Base-by-base conservation (phyloP, 2,113 vertebrate species). In the Nesoenas mayeri region DNA sequence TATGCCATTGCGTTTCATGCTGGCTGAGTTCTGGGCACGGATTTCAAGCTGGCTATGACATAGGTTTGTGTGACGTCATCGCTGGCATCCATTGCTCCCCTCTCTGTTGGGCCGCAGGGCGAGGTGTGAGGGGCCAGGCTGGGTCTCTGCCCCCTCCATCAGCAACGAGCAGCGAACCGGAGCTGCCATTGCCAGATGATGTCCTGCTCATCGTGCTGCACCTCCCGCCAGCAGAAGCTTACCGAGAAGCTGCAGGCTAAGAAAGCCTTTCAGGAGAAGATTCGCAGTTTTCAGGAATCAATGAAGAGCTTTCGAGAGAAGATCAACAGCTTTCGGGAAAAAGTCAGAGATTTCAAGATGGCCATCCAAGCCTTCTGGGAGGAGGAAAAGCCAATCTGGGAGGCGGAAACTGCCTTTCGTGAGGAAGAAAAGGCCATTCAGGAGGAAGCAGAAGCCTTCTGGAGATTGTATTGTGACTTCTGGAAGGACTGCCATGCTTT, bases 401-500 rank as follows among this genome's bases (percentile, higher is more conserved):
- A 97, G 71, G 86, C 92, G 24, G 64, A 96, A 79, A 74, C 79
- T 71, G 72, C n/a, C 36, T 97, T 96, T 88, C n/a, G 8, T 54
- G 47, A 75, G 48, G 57, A 95, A 61, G 95, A 97, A 71, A 93
- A 91, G 32, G 14, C 34, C 31, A 90, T 97, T 83, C 82, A 89
- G 81, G 95, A 97, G 78, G 86, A 88, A 74, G 89, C 82, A 73
- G 91, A 94, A 71, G 44, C 29, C 38, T 97, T 96, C 78, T 86
- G 66, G 31, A 88, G 88, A 34, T 42, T 89, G 51, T 93, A 93
- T 71, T 36, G 12, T 79, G 38, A 61, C 40, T 97, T 97, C 57
- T 97, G 87, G 94, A 95, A 94, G 61, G 95, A 96, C 19, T 95
- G 65, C 17, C 82, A 32, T 17, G 48, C 38, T 71, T 97, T 97